Base-by-base conservation (phyloP, 2,888 invertebrate genomes). In the Malthinus seriepunctatus region DNA sequence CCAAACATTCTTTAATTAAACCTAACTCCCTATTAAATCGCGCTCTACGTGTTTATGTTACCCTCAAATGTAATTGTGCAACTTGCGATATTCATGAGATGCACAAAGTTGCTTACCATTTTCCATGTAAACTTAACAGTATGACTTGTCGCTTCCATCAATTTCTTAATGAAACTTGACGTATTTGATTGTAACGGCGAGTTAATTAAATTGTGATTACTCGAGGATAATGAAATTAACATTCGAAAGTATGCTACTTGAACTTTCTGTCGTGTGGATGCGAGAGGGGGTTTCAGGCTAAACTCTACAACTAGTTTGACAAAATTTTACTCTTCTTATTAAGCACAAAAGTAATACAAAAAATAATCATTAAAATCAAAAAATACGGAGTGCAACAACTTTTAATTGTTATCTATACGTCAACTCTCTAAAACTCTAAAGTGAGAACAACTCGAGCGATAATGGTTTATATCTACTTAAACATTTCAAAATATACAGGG, bases 1-100 rank as follows among this genome's bases (percentile, higher is more conserved):
- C 67, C 67, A 66, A 64, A 65, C 67, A 69, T 69, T 68, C 69
- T 65, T 67, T 69, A 70, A 70, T 69, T 70, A 69, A 69, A 70
- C 66, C 67, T 67, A 67, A 64, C 64, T 64, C 63, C 63, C 67
- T 63, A 65, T 67, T 69, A 66, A 67, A 66, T 60, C 60, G 63
- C 60, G 53, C 63, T 46, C 61, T 63, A 65, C 65, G 67, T 66
- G 66, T 67, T 64, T 64, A 64, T 62, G 62, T 46, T 61, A 61
- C 58, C 52, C 52, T 23, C 23, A 23, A 63, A 64, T 55, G 63
- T 61, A 60, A 60, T 60, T 60, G 60, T 60, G 60, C 60, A 60
- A 60, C 49, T 56, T 50, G 49, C 56, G 56, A 50, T 60, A 60
- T 60, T 60, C 60, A 60, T 60, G 60, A 60, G 60, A 51, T 60